Conservation (phyloP, 2,888 invertebrate species). For the Fissipunctia ypsillon region DNA sequence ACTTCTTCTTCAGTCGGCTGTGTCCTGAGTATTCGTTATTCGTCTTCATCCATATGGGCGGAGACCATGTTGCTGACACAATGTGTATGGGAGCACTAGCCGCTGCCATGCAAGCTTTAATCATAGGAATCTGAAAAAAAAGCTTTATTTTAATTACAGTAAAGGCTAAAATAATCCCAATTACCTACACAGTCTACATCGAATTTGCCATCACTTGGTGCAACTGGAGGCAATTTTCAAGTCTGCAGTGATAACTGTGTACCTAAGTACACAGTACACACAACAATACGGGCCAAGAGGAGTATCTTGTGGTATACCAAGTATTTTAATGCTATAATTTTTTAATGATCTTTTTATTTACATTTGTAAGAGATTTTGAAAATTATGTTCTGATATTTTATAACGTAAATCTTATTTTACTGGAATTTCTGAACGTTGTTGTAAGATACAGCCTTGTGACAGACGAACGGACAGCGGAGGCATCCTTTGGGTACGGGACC, state of each 20-base stretch:
- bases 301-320: background rate
- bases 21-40: conserved; percentile 85
- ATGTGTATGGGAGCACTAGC: conserved; percentile 79
- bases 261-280: too few relatives aligned
- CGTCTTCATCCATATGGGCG: conserved; percentile 92
- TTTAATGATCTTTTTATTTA: background rate
- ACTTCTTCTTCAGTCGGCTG: conserved; percentile 83
- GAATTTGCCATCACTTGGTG: too few relatives aligned
- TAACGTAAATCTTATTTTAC: background rate
- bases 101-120: conserved; percentile 78
- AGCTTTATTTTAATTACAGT: background rate
- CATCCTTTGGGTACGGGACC: too few relatives aligned
- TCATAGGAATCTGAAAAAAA: conserved; percentile 83
- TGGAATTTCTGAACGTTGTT: background rate
- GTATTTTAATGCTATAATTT: background rate
- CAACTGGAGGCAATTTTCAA: too few relatives aligned
- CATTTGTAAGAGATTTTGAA: background rate
- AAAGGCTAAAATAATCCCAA: too few relatives aligned
- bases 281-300: background rate
- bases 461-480: too few relatives aligned
- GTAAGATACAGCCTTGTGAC: too few relatives aligned
- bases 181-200: background rate
- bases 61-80: conserved; percentile 90
- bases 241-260: background rate
- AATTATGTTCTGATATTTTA: background rate